Conservation (phyloP, 1,140 invertebrate species). For the Pararge aegeria region DNA sequence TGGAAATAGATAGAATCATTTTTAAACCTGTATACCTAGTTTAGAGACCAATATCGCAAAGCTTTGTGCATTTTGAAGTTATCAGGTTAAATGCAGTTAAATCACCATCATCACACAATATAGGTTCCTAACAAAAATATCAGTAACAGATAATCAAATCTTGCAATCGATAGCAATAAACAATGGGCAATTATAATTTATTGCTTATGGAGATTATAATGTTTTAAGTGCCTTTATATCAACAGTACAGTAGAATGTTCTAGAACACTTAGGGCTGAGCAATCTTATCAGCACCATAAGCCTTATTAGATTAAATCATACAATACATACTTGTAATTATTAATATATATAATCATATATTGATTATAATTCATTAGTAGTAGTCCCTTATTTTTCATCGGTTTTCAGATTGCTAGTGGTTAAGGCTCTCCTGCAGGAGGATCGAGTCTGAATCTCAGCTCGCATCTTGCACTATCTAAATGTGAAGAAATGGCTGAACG, state of each 20-base stretch:
- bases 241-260: conserved; percentile 25
- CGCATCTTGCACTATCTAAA: too few relatives aligned
- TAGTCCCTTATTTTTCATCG: too few relatives aligned
- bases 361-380: too few relatives aligned
- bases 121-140: too few relatives aligned
- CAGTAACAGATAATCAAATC: neutral
- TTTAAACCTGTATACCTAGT: too few relatives aligned
- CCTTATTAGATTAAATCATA: conserved; percentile 3
- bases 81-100: neutral
- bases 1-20: too few relatives aligned
- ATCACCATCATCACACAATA: neutral
- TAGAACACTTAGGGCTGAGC: conserved; percentile 33
- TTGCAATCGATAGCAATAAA: neutral
- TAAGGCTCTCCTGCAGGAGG: too few relatives aligned
- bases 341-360: neutral
- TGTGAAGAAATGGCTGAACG: too few relatives aligned
- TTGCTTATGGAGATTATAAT: neutral
- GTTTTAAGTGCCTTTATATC: neutral
- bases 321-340: neutral
- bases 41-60: too few relatives aligned
- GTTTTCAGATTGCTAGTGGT: too few relatives aligned
- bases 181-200: neutral
- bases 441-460: too few relatives aligned
- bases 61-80: neutral
- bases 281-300: conserved; percentile 28